phyloP scores from a whole-genome alignment of 1,140 invertebrate species.

The Zaprionus gabonicus region DNA sequence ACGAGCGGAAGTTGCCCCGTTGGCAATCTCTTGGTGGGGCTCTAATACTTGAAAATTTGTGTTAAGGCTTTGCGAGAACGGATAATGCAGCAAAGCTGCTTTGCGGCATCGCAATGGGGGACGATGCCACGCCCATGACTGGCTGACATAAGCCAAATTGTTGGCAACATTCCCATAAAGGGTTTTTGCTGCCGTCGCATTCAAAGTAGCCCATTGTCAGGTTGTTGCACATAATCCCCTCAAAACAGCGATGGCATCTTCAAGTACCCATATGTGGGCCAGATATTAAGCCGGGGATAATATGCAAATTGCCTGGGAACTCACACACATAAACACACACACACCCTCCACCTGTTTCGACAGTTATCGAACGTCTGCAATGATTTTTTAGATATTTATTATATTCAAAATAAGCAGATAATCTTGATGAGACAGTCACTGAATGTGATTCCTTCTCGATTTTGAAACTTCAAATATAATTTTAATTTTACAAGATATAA shows the following conservation, averaged over 20 bases:
- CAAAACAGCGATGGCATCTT: background rate
- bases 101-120: constrained; percentile 43
- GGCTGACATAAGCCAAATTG: constrained; percentile 22
- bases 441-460: background rate
- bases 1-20: constrained; percentile 73
- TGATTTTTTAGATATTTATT: background rate
- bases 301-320: background rate
- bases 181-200: background rate
- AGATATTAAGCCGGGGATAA: background rate
- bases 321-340: background rate
- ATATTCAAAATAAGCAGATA: background rate
- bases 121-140: constrained; percentile 29
- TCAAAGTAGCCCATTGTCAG: constrained; percentile 4
- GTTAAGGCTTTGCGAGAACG: constrained; percentile 57
- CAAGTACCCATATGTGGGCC: background rate
- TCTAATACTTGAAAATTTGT: constrained; percentile 79
- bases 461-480: background rate
- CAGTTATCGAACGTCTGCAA: background rate
- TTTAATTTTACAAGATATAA: background rate
- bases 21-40: constrained; percentile 1
- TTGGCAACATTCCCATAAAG: constrained; percentile 16
- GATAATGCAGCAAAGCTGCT: constrained; percentile 68
- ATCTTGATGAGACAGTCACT: background rate
- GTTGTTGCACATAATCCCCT: constrained; percentile 19
- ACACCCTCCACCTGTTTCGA: background rate